Percentiles rank a stretch among this genome's conserved stretches.
Conservation (phyloP, 2,888 invertebrate genomes). For the Gerosis bhagava region DNA sequence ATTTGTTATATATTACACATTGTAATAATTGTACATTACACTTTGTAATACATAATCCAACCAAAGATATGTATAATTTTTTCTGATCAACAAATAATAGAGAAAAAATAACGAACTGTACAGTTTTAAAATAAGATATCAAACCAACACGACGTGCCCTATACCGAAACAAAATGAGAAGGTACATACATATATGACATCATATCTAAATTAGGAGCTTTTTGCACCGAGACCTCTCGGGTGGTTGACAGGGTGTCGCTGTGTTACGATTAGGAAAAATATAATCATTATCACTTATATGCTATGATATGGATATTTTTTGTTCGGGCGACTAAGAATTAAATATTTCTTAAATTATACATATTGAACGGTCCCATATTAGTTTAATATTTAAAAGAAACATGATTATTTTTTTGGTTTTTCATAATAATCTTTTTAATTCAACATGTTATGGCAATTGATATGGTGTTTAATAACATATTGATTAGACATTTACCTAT, state of each 20-base stretch:
- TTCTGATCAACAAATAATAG: neutral
- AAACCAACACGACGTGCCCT: slow-evolving; percentile 31
- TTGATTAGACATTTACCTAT: too few species aligned
- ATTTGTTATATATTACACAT: too few species aligned
- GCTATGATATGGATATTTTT: slow-evolving; percentile 10
- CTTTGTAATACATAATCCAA: too few species aligned
- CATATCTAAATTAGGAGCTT: slow-evolving; percentile 80
- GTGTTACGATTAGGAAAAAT: slow-evolving; percentile 70
- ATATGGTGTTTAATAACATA: too few species aligned
- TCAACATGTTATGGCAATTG: too few species aligned
- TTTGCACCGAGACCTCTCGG: slow-evolving; percentile 74
- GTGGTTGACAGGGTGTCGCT: slow-evolving; percentile 81
- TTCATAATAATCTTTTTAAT: too few species aligned
- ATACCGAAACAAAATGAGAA: slow-evolving; percentile 46
- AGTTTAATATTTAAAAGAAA: too few species aligned
- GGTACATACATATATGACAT: slow-evolving; percentile 71
- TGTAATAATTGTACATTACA: too few species aligned
- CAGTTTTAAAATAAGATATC: slow-evolving; percentile 20
- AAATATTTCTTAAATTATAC: too few species aligned
- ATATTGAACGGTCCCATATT: too few species aligned
- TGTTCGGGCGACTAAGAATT: slow-evolving; percentile 23
- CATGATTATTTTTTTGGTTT: too few species aligned
- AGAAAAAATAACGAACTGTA: neutral
- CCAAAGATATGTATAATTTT: too few species aligned
- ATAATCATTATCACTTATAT: slow-evolving; percentile 30